Conservation (phyloP, 2,888 invertebrate genomes). For the Gymnoscelis rufifasciata region DNA sequence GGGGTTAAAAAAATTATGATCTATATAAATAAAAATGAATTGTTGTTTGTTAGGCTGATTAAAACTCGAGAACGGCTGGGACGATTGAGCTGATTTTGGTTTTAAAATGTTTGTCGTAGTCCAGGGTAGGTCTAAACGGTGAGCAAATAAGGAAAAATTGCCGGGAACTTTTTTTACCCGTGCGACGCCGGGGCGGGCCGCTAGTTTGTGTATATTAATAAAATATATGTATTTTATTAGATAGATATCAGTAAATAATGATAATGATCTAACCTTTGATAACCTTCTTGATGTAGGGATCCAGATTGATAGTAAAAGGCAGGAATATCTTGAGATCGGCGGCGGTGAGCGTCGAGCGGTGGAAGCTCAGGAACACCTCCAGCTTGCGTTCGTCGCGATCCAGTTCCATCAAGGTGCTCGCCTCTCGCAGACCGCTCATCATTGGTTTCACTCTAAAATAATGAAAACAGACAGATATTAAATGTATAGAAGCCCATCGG, state of each 20-base stretch:
- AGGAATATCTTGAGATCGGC: conserved; percentile 96
- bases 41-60: too few relatives aligned
- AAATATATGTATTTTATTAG: too few relatives aligned
- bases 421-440: conserved; percentile 90
- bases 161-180: too few relatives aligned
- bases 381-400: conserved; percentile 97
- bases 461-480: not conserved
- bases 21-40: too few relatives aligned
- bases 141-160: too few relatives aligned
- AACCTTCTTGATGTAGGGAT: conserved; percentile 97
- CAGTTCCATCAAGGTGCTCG: conserved; percentile 92
- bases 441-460: conserved; percentile 85
- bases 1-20: too few relatives aligned
- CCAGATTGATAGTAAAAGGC: conserved; percentile 98
- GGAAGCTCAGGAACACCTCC: conserved; percentile 94
- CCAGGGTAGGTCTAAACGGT: too few relatives aligned
- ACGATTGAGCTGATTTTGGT: too few relatives aligned
- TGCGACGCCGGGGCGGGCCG: too few relatives aligned
- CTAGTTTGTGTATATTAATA: too few relatives aligned
- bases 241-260: not conserved
- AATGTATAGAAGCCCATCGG: not conserved
- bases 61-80: too few relatives aligned
- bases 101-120: too few relatives aligned
- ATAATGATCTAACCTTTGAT: conserved; percentile 86
- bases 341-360: conserved; percentile 89